phyloP scores from a whole-genome alignment of 2,113 vertebrate species.

The Dermatemys mawii region DNA sequence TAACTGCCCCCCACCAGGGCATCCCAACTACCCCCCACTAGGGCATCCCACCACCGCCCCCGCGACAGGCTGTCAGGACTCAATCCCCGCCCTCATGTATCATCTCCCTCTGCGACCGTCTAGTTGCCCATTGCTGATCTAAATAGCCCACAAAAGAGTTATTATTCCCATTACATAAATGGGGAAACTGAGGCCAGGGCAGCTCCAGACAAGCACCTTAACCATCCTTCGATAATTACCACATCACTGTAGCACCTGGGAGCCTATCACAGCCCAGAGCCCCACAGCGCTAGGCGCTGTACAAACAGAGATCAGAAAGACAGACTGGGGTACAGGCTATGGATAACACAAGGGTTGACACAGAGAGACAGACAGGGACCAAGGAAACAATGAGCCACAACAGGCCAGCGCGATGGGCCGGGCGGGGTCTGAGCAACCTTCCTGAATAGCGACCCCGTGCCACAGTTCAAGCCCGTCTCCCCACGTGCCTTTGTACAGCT shows the following conservation, averaged over 20 bases:
- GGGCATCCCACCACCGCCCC: background rate
- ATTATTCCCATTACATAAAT: conserved; percentile 53
- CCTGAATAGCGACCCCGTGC: fast-evolving
- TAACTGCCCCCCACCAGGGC: background rate
- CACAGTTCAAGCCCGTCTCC: background rate
- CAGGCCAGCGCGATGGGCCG: background rate
- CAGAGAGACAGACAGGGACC: background rate
- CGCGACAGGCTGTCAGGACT: background rate
- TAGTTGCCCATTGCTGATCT: background rate
- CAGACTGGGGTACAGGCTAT: background rate
- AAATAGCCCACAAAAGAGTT: conserved; percentile 53
- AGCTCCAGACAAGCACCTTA: background rate
- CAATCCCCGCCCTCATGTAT: too few species aligned
- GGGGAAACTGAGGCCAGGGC: conserved; percentile 51
- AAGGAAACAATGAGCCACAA: background rate
- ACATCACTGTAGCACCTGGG: background rate
- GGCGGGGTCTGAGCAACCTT: fast-evolving
- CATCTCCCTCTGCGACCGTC: fast-evolving
- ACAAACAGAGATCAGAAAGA: background rate
- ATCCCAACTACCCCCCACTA: background rate
- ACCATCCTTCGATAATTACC: background rate
- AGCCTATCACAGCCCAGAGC: background rate
- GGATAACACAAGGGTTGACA: background rate
- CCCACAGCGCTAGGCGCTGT: background rate
- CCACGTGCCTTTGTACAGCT: conserved; percentile 21